Evolutionary conservation across 2,797 vertebrate species (phyloP).

Genomic region (Poliocrania exsul): DNA sequence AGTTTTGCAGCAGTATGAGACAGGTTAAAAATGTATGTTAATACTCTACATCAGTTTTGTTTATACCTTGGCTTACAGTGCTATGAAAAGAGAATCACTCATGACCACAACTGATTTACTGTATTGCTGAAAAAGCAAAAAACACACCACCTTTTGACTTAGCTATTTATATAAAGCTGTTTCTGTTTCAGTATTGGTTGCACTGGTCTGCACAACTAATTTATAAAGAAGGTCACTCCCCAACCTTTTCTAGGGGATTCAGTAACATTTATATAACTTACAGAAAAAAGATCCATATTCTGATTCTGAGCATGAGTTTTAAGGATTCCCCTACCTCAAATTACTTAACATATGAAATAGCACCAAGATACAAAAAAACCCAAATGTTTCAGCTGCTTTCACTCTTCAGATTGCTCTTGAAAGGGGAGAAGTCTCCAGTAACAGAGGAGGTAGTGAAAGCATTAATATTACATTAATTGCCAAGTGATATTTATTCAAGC

Average conservation of each 20-base stretch:
- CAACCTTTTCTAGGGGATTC: background rate
- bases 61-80: background rate
- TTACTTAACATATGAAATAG: background rate
- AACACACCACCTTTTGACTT: background rate
- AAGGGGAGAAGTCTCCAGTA: background rate
- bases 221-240: background rate
- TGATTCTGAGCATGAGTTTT: background rate
- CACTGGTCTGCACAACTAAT: background rate
- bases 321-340: background rate
- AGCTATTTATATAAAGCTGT: background rate
- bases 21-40: background rate
- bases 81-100: background rate
- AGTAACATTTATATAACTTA: background rate
- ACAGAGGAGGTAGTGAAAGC: background rate
- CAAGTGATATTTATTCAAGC: background rate
- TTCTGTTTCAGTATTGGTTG: background rate
- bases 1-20: background rate
- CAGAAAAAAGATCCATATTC: background rate
- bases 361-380: fast-evolving
- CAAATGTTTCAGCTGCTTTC: background rate
- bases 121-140: background rate
- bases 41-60: background rate
- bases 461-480: background rate
- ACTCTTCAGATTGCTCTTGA: background rate
- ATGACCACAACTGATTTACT: background rate